phyloP scores from a whole-genome alignment of 2,113 vertebrate genomes.

The Apodemus speciosus region DNA sequence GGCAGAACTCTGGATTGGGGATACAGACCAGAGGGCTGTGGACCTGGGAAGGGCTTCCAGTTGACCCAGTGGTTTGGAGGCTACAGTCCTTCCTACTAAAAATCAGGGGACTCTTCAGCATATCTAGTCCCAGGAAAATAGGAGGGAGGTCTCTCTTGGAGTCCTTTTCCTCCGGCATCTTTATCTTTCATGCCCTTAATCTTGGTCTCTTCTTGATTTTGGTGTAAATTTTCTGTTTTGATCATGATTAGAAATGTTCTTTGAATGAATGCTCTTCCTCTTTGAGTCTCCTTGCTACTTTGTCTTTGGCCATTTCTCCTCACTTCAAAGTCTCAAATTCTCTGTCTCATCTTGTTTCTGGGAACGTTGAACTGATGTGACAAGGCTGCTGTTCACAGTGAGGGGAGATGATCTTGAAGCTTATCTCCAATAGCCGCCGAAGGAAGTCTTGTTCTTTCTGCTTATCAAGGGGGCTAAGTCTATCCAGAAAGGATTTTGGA shows the following conservation, averaged over 20 bases:
- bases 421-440: background rate
- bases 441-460: background rate
- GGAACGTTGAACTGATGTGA: background rate
- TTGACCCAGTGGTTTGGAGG: background rate
- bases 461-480: background rate
- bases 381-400: background rate
- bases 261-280: background rate
- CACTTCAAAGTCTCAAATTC: background rate
- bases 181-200: background rate
- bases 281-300: background rate
- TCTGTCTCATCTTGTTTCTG: background rate
- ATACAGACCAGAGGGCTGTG: background rate
- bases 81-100: background rate
- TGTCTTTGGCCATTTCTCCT: background rate
- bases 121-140: background rate
- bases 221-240: background rate
- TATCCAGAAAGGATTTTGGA: background rate
- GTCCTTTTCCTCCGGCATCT: background rate
- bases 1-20: background rate
- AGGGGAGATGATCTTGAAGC: background rate
- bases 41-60: background rate
- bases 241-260: background rate
- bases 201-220: background rate
- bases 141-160: background rate
- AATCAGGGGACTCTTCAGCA: background rate